phyloP scores from a whole-genome alignment of 2,113 vertebrate species.

The Acanthisitta chloris region DNA sequence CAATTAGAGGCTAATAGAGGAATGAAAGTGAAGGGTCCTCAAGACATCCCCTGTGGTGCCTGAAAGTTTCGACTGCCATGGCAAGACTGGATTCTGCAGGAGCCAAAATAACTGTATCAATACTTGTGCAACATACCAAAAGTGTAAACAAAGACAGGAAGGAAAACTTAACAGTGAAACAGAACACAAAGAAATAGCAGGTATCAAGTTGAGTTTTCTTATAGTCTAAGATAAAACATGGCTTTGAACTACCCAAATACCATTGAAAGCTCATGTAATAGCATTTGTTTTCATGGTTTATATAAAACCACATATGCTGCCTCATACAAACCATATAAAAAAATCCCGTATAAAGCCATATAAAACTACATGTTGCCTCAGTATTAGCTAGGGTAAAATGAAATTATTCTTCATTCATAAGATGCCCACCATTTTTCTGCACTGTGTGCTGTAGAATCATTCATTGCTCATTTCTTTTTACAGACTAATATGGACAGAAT shows the following conservation, averaged over 20 bases:
- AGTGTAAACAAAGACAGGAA: neutral
- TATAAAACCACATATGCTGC: neutral
- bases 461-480: neutral
- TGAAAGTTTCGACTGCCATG: neutral
- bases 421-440: neutral
- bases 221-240: neutral
- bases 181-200: neutral
- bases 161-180: neutral
- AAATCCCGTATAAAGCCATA: neutral
- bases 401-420: neutral
- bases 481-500: neutral
- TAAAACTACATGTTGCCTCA: neutral
- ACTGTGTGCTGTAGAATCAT: neutral
- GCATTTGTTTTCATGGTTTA: neutral
- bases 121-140: neutral
- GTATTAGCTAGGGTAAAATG: neutral
- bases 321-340: neutral
- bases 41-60: neutral
- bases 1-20: neutral
- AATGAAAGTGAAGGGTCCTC: neutral
- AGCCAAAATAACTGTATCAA: neutral
- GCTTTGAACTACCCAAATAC: neutral
- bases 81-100: neutral
- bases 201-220: neutral
- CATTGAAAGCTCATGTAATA: neutral